These are phyloP conservation scores for Hyalella azteca DNA, from an alignment of 2,888 invertebrate species.

Conservation along the genomic window DNA sequence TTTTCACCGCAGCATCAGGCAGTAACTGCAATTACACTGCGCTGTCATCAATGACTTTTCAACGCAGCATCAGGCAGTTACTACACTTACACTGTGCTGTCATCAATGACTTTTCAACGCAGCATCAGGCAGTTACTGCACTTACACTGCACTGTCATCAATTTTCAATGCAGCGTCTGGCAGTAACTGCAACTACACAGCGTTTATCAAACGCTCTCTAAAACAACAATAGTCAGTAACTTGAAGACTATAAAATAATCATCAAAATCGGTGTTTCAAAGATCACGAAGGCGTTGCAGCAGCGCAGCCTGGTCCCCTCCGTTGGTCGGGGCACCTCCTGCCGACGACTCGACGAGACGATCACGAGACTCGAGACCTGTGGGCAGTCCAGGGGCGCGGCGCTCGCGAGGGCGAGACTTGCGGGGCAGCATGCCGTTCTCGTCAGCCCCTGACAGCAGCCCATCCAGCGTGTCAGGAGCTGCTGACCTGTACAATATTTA, in stretches of 20 bases:
- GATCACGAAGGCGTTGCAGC: conserved; percentile 53
- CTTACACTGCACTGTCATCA: too few relatives aligned
- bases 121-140: too few relatives aligned
- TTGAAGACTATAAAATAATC: neutral
- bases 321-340: neutral
- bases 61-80: too few relatives aligned
- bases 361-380: conserved; percentile 55
- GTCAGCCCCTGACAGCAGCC: neutral
- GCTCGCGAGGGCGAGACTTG: conserved; percentile 47
- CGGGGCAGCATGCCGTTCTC: conserved; percentile 11
- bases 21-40: too few relatives aligned
- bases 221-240: too few relatives aligned
- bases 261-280: neutral
- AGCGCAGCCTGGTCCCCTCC: conserved; percentile 44
- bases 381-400: conserved; percentile 47
- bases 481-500: neutral
- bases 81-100: too few relatives aligned
- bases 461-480: neutral
- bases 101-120: too few relatives aligned
- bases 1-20: too few relatives aligned
- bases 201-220: too few relatives aligned
- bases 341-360: conserved; percentile 35
- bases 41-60: too few relatives aligned
- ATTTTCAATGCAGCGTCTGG: too few relatives aligned
- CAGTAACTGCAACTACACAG: too few relatives aligned